Evolutionary conservation across 2,797 vertebrate species (phyloP).

Genomic region (Dryobates pubescens): DNA sequence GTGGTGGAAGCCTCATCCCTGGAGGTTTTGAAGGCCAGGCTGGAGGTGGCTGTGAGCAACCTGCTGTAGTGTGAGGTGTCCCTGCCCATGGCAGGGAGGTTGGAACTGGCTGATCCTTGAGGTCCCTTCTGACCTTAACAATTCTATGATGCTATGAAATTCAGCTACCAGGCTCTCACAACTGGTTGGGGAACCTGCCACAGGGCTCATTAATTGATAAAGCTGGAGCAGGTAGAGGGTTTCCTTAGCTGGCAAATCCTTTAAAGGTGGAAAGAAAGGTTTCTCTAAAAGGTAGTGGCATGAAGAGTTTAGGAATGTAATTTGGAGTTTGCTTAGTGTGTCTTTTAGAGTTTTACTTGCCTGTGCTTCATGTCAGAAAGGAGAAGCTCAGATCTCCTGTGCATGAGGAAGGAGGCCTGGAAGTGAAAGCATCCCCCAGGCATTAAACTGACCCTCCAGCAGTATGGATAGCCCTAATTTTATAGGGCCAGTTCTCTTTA

Average conservation of each 20-base stretch:
- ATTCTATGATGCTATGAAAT: not conserved
- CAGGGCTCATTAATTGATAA: accelerated
- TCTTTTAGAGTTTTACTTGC: not conserved
- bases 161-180: accelerated
- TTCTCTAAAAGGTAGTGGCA: not conserved
- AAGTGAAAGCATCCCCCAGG: accelerated
- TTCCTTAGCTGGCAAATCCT: not conserved
- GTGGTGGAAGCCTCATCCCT: no score
- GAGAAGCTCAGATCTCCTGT: not conserved
- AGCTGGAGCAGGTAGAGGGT: not conserved
- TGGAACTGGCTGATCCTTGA: no score
- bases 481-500: not conserved
- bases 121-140: no score
- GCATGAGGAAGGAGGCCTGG: not conserved
- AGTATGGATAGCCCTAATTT: not conserved
- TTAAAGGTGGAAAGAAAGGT: not conserved
- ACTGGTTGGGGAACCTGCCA: not conserved
- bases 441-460: not conserved
- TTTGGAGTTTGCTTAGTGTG: not conserved
- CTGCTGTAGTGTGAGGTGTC: no score
- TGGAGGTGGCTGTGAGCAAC: no score
- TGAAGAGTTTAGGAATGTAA: not conserved
- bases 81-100: no score
- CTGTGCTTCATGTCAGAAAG: not conserved
- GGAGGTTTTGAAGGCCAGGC: no score